Percentiles rank a stretch among this genome's conserved stretches.
Conservation (phyloP, 2,797 vertebrate species). For the Astyanax mexicanus region DNA sequence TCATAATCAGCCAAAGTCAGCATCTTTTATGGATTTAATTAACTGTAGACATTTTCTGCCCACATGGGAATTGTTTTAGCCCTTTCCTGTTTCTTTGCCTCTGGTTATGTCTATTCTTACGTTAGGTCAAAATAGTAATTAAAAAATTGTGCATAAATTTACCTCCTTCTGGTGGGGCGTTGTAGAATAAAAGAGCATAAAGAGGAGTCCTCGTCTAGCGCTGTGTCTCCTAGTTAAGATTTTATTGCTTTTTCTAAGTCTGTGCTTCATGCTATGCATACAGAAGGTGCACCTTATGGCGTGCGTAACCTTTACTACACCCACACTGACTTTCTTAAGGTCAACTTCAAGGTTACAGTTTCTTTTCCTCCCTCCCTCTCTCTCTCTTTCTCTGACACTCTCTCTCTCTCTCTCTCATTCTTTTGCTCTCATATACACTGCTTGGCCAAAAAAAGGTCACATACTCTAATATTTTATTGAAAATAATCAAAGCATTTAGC, state of each 20-base stretch:
- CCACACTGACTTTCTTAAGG: slow-evolving; percentile 39
- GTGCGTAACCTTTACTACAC: slow-evolving; percentile 45
- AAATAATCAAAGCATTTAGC: too few relatives aligned
- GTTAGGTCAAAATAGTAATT: slow-evolving; percentile 5
- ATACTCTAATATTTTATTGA: too few relatives aligned
- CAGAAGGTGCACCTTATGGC: slow-evolving; percentile 48
- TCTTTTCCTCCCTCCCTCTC: slow-evolving; percentile 19
- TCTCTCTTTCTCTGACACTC: slow-evolving; percentile 7
- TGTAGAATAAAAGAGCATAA: not conserved
- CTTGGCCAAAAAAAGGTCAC: too few relatives aligned
- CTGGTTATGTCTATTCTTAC: slow-evolving; percentile 19
- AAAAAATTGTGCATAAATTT: not conserved
- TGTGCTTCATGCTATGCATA: slow-evolving; percentile 3
- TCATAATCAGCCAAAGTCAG: not conserved
- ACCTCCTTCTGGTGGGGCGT: not conserved
- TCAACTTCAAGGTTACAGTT: slow-evolving; percentile 51
- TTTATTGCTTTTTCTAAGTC: not conserved
- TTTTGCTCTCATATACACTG: slow-evolving; percentile 12
- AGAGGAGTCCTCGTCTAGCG: too few relatives aligned
- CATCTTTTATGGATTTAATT: not conserved
- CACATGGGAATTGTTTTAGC: not conserved
- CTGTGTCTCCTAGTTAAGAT: not conserved
- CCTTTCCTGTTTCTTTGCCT: not conserved
- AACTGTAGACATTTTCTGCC: not conserved
- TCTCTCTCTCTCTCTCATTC: slow-evolving; percentile 3